These are phyloP conservation scores for Sepiola atlantica DNA, from an alignment of 2,888 invertebrate species.

Conservation along the genomic window DNA sequence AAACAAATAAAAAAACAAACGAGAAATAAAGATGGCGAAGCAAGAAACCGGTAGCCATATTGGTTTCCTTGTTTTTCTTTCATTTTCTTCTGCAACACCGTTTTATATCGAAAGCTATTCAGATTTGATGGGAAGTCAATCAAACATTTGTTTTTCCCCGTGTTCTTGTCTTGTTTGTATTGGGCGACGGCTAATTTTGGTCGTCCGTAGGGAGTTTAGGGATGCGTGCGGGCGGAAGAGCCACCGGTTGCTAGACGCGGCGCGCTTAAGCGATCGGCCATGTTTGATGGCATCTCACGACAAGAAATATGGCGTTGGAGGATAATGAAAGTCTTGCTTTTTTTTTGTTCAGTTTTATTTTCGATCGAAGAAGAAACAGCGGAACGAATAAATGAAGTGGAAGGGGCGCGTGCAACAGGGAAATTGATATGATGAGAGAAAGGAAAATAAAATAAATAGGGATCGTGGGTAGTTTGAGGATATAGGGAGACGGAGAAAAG, in stretches of 20 bases:
- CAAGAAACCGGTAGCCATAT: not conserved
- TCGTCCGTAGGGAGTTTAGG: not conserved
- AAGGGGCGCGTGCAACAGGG: not conserved
- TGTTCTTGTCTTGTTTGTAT: not conserved
- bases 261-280: conserved; percentile 13
- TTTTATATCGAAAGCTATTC: not conserved
- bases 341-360: not conserved
- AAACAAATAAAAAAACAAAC: not conserved
- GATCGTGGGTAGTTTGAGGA: not conserved
- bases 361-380: not conserved
- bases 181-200: not conserved
- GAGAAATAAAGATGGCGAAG: not conserved
- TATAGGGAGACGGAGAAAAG: not conserved
- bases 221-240: not conserved
- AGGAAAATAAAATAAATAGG: not conserved
- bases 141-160: not conserved
- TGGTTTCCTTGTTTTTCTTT: not conserved
- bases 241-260: not conserved
- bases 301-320: conserved; percentile 2
- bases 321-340: not conserved
- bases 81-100: not conserved
- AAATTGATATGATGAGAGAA: conserved; percentile 24
- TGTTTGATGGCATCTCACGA: not conserved
- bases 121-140: conserved; percentile 13
- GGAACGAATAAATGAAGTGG: not conserved